Evolutionary conservation across 2,888 invertebrate genomes (phyloP).

Genomic region (Pharmacophagus antenor): DNA sequence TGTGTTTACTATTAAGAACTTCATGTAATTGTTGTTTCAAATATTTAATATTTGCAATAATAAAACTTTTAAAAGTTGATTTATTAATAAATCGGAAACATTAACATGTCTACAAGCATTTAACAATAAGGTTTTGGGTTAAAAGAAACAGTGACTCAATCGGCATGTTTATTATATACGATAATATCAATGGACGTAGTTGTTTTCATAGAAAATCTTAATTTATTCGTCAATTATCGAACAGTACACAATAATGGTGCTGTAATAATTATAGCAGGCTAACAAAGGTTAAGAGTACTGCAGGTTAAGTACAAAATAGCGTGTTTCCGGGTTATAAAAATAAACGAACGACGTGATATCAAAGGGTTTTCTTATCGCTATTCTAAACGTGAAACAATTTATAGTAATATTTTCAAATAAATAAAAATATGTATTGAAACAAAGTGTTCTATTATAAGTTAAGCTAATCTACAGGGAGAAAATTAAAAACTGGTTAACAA

Average conservation of each 20-base stretch:
- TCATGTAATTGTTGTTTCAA: too few relatives aligned
- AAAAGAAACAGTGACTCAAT: too few relatives aligned
- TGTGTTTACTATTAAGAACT: too few relatives aligned
- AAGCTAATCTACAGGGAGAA: neutral
- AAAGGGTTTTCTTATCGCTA: neutral
- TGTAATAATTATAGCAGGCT: conserved; percentile 3
- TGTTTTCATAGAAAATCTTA: neutral
- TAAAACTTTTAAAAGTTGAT: too few relatives aligned
- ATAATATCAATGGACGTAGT: neutral
- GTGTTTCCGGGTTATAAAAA: conserved; percentile 17
- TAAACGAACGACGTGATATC: conserved; percentile 1
- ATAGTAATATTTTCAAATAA: conserved; percentile 1
- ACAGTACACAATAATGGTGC: neutral
- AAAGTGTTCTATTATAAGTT: neutral
- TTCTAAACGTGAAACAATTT: neutral
- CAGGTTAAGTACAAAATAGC: conserved; percentile 12
- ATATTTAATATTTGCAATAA: too few relatives aligned
- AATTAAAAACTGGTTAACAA: neutral
- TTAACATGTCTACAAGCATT: too few relatives aligned
- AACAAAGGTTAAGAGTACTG: conserved; percentile 14
- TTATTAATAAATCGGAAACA: too few relatives aligned
- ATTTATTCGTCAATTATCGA: conserved; percentile 1
- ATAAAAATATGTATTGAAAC: neutral
- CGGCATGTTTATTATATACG: neutral
- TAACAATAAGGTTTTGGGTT: too few relatives aligned